Evolutionary conservation across 2,888 invertebrate species (phyloP), one percentile per base, ranked within the genome.

Genomic region (Drosophila dives): DNA sequence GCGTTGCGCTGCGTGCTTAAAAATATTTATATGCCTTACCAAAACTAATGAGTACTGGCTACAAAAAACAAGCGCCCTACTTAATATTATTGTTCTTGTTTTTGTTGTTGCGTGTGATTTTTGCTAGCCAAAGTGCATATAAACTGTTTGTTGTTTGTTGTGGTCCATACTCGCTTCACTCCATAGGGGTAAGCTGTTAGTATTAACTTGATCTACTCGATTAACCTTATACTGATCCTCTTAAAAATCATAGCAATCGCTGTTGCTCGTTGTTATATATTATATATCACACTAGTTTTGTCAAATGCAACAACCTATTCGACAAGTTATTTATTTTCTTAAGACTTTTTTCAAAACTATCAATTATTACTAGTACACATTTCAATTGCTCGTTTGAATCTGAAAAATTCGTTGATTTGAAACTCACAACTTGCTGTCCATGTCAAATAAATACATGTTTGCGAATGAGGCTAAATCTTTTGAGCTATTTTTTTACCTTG

Each of bases 1-100:
- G 64, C 49, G 40, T 49, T 49, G 63, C 23, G 62, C 63, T 17
- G 32, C 36, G n/a, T 32, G 64, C n/a, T 36, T 63, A 38, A 36
- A 33, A 32, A 48, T 51, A 32, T 64, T 34, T 48, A 56, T 26
- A 55, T 40, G 42, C 56, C 33, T 55, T 61, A 36, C 32, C 34
- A 10, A 20, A 20, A 23, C 45, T 32, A 33, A 36, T 53, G 29
- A 29, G 20, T 32, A 61, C 54, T 55, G 40, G 40, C 17, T 15
- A 34, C n/a, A 23, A 11, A 26, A 51, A 60, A 15, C 8, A n/a
- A 48, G 23, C 34, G 5, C n/a, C 51, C 36, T 1, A 32, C 38
- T 54, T 38, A 53, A 7, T 51, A 3, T 15, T 50, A 11, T 50
- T 29, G 15, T 36, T 49, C 54, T 5, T 55, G n/a, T 7, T 40